These are phyloP conservation scores for Passer domesticus DNA, from an alignment of 2,113 vertebrate species.

Conservation along the genomic window DNA sequence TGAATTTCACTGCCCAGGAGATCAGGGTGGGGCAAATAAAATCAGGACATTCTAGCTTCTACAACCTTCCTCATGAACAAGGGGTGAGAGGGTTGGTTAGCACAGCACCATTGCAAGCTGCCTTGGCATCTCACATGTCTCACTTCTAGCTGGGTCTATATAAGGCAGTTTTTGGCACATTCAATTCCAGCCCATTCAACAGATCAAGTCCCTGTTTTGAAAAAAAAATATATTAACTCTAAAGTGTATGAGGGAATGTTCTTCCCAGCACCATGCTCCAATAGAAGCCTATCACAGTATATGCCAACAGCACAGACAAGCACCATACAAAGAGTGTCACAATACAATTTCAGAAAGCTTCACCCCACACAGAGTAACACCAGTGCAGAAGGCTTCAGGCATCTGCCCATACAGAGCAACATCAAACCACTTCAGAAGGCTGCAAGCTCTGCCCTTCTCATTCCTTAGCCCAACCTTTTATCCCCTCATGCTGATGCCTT, in stretches of 20 bases:
- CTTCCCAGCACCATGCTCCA: not conserved
- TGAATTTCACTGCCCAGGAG: not conserved
- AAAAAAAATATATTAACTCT: not conserved
- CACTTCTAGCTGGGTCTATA: not conserved
- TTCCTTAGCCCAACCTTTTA: not conserved
- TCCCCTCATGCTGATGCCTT: not conserved
- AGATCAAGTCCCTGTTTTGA: not conserved
- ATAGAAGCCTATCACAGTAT: not conserved
- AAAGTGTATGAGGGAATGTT: not conserved
- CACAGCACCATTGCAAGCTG: not conserved
- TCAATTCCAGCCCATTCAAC: not conserved
- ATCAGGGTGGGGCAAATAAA: not conserved
- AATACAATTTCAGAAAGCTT: not conserved
- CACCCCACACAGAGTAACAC: not conserved
- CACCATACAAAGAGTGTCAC: not conserved
- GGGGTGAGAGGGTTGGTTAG: not conserved
- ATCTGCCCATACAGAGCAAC: not conserved
- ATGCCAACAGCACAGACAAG: not conserved
- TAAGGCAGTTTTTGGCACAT: not conserved
- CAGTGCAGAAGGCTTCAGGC: not conserved
- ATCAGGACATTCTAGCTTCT: not conserved
- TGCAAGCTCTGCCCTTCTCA: not conserved
- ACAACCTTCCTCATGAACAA: not conserved
- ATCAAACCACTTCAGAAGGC: not conserved
- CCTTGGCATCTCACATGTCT: not conserved